Conservation (phyloP, 2,888 invertebrate species). For the Eubasilissa splendida region DNA sequence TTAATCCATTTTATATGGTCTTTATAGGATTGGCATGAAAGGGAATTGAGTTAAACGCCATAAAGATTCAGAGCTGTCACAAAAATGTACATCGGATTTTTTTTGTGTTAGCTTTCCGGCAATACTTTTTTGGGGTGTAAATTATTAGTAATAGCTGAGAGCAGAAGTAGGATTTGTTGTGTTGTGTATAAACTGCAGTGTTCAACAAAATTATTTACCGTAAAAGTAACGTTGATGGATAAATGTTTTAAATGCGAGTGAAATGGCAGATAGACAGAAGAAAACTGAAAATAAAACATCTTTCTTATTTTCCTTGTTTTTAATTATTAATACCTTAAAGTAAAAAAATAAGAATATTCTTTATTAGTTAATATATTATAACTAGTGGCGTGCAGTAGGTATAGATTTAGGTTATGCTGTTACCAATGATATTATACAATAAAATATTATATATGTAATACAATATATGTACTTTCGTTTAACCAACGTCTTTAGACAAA, state of each 20-base stretch:
- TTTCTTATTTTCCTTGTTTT: no score
- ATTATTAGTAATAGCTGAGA: neutral
- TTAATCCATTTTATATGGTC: slow-evolving; percentile 51
- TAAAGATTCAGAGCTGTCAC: slow-evolving; percentile 36
- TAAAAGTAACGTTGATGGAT: neutral
- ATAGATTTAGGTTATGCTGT: no score
- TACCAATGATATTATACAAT: no score
- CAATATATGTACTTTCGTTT: no score
- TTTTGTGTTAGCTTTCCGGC: slow-evolving; percentile 1
- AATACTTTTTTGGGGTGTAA: slow-evolving; percentile 10
- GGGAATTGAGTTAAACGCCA: slow-evolving; percentile 35
- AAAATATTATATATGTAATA: no score
- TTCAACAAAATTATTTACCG: neutral
- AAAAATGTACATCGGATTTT: slow-evolving; percentile 15
- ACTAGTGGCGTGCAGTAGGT: no score
- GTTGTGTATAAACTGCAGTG: neutral
- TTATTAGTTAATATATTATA: no score
- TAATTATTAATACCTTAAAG: neutral
- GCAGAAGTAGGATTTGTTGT: neutral
- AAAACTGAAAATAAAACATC: no score
- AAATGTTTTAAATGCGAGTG: neutral
- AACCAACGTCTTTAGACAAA: no score
- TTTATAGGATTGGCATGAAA: slow-evolving; percentile 53
- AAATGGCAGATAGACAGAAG: no score
- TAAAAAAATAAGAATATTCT: neutral